Evolutionary conservation across 1,140 invertebrate genomes (phyloP).

Genomic region (Eciton burchellii): DNA sequence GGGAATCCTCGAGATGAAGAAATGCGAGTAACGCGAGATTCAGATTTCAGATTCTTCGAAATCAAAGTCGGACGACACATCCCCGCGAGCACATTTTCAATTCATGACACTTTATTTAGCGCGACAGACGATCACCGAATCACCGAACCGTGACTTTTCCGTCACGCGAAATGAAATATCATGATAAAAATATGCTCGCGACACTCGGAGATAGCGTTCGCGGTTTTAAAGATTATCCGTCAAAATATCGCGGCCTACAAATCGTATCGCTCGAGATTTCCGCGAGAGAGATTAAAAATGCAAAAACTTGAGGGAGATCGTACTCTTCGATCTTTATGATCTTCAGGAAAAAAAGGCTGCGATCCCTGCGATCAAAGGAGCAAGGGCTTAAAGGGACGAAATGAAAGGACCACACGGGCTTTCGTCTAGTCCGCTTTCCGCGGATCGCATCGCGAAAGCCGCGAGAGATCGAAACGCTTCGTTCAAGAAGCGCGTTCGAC

Average conservation of each 20-base stretch:
- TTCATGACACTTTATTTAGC: too few relatives aligned
- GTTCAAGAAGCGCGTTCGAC: slow-evolving; percentile 62
- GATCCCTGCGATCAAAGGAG: not conserved
- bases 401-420: slow-evolving; percentile 1
- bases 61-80: too few relatives aligned
- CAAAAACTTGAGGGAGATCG: slow-evolving; percentile 19
- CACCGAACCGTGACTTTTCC: not conserved
- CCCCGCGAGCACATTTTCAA: too few relatives aligned
- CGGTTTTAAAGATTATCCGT: not conserved
- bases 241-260: not conserved
- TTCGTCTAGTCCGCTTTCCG: not conserved
- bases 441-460: slow-evolving; percentile 4
- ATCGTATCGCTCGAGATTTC: not conserved
- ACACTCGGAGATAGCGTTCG: not conserved
- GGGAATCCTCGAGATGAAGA: not conserved
- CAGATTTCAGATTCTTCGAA: too few relatives aligned
- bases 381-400: slow-evolving; percentile 18
- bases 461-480: slow-evolving; percentile 50
- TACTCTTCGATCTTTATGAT: slow-evolving; percentile 18
- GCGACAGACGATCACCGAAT: too few relatives aligned
- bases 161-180: not conserved
- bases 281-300: not conserved
- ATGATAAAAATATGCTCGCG: not conserved
- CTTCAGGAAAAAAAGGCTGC: not conserved
- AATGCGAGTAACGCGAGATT: not conserved